Base-by-base conservation (phyloP, 2,888 invertebrate genomes). In the Acronicta leporina region DNA sequence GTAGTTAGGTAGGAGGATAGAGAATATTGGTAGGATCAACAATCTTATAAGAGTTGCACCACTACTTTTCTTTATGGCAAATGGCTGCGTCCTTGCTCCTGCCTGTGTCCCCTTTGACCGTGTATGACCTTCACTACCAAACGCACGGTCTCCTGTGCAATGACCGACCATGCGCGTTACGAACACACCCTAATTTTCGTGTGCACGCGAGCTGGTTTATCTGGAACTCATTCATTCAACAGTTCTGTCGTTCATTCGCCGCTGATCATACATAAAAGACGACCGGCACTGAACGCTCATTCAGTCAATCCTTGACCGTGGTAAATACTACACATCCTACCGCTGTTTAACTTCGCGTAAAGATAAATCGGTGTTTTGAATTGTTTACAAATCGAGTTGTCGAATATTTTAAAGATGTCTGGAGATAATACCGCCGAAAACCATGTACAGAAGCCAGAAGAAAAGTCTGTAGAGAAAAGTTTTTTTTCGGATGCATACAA, bases 251-350 rank as follows among this genome's bases (percentile, higher is more conserved):
- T 35, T 74, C 69, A 56, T 30, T 61, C 71, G 30, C 54, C 55
- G 40, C 15, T 42, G 41, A 41, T 43, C 49, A 40, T 15, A 49
- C 46, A 57, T 75, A 73, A 48, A 68, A 59, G 33, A 20, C 27
- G 52, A 58, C 54, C 59, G 44, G 43, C 47, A 45, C 20, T 10
- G 5, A 5, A 13, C 25, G 10, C 50, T 69, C 73, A 50, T 59
- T 77, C 73, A 80, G 80, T 77, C 57, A 46, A 33, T 56, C 50
- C 13, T 56, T 53, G 59, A 51, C 61, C 44, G 45, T 33, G 9
- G 33, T 49, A 46, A 59, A 41, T 27, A 14, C 38, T 35, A 38
- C 6, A n/a, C 7, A n/a, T 38, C n/a, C n/a, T 5, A 38, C 7
- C n/a, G 6, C n/a, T 7, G 6, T 52, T 54, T 46, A 61, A 42